A percentile compares a stretch with the other conserved stretches of the same genome.
Evolutionary conservation across 2,113 vertebrate species (phyloP).

Genomic region (Conger conger): DNA sequence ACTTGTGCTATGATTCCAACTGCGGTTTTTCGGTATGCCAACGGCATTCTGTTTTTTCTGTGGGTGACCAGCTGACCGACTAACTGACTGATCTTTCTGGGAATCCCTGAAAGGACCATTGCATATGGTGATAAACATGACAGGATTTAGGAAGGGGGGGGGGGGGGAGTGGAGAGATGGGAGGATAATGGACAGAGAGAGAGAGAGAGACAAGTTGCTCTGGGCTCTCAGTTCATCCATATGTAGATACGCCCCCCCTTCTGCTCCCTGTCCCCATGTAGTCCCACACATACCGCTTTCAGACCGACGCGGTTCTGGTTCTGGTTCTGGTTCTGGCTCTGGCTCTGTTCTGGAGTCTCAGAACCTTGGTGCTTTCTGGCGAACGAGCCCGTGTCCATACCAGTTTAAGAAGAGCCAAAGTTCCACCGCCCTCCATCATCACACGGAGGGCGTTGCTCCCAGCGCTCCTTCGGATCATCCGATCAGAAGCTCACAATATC

Average conservation of each 20-base stretch:
- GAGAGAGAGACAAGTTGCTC: not conserved
- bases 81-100: not conserved
- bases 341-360: no score
- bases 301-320: no score
- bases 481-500: not conserved
- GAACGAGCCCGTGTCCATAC: no score
- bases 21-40: not conserved
- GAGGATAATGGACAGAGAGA: not conserved
- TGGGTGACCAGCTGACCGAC: not conserved
- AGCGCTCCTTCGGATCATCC: not conserved
- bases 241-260: not conserved
- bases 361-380: no score
- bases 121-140: not conserved
- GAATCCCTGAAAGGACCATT: not conserved
- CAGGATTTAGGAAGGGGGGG: not conserved
- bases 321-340: no score
- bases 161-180: not conserved
- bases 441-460: no score
- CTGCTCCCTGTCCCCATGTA: not conserved
- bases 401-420: no score
- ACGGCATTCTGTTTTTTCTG: not conserved
- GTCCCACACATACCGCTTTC: not conserved
- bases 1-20: conserved; percentile 9
- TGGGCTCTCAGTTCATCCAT: not conserved
- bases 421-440: no score